Percentiles rank a stretch among this genome's conserved stretches.
Evolutionary conservation across 2,797 vertebrate species (phyloP).

Genomic region (Apodemus agrarius): DNA sequence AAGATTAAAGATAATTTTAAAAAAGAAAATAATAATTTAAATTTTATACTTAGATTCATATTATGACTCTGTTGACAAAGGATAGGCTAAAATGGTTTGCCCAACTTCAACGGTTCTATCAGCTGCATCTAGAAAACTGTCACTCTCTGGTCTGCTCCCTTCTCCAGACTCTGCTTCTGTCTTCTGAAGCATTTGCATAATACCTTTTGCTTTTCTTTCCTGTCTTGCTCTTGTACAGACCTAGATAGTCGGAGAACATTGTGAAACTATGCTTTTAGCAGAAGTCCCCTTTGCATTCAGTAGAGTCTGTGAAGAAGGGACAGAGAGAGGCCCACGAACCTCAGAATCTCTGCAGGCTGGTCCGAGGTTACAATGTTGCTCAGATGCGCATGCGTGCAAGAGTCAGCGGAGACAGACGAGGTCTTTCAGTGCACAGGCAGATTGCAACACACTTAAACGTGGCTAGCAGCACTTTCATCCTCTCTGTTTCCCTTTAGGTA

Average conservation of each 20-base stretch:
- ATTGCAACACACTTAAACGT: background rate
- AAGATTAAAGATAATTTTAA: too few species aligned
- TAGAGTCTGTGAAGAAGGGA: background rate
- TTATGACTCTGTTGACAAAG: background rate
- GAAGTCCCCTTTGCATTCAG: background rate
- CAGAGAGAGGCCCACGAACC: background rate
- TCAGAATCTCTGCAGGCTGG: background rate
- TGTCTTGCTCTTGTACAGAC: background rate
- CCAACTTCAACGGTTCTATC: background rate
- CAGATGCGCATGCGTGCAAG: background rate
- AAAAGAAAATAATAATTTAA: background rate
- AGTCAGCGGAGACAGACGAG: background rate
- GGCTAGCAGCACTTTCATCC: background rate
- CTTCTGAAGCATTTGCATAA: background rate
- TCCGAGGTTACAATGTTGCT: background rate
- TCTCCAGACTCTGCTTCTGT: background rate
- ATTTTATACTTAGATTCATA: background rate
- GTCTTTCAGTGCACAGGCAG: background rate
- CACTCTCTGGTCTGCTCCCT: background rate
- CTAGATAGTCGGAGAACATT: background rate
- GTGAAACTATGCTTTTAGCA: background rate
- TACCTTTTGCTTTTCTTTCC: background rate
- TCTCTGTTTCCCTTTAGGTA: background rate
- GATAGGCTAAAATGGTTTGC: background rate
- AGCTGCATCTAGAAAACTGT: background rate